Evolutionary conservation across 2,888 invertebrate genomes (phyloP), one percentile per base, ranked within the genome.

Genomic region (Andrena fulva): DNA sequence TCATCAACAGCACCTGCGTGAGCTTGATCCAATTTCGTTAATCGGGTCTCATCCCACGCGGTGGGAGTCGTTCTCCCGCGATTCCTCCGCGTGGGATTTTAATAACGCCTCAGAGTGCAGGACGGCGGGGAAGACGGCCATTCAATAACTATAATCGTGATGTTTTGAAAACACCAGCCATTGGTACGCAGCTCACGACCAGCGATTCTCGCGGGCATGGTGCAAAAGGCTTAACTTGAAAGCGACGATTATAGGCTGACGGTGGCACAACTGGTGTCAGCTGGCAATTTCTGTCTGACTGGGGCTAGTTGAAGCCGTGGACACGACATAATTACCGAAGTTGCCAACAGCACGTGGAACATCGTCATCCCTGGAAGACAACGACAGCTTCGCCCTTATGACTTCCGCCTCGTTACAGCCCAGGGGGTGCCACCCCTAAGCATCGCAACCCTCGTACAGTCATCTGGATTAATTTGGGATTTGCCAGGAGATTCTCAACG

Each of bases 261-360:
- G 77, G 35, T 27, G 70, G 63, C 62, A 48, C 63, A 78, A 52
- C 73, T 69, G 74, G 78, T 82, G 87, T 83, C 85, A 77, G 80
- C 77, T 84, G 77, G 88, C 88, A 89, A 88, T 89, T 87, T 88
- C 35, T 84, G 73, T 80, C 69, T 82, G 88, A 89, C 85, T 82
- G 80, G 3, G 79, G 56, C 48, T 69, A 78, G 86, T 87, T 89
- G 82, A 85, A 89, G 86, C 87, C 82, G 73, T 74, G 87, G 80
- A 78, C 80, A 81, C 84, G 82, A 85, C 88, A 87, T 90, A 90
- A 90, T 90, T 90, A 89, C 86, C 85, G 80, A 88, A 90, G 80
- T 87, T 87, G 82, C 85, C 79, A 84, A 84, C 84, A 82, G 84
- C 80, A 82, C 85, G 85, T 85, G 86, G 79, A 76, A 77, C 83